These are phyloP conservation scores for Ellobium chinense DNA, from an alignment of 2,888 invertebrate genomes.

Conservation along the genomic window DNA sequence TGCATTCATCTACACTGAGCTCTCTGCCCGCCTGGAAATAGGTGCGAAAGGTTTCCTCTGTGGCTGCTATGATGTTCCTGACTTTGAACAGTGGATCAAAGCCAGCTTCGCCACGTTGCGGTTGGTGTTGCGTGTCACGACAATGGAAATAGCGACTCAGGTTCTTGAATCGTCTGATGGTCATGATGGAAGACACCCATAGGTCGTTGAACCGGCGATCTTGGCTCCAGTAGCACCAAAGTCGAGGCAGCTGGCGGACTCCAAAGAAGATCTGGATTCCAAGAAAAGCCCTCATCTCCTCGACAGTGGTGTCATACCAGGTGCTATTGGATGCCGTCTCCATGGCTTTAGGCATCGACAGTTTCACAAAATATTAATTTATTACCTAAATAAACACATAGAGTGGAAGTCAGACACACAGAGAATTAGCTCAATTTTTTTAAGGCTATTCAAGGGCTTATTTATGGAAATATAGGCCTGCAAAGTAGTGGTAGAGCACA, in stretches of 20 bases:
- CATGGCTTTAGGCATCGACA: not conserved
- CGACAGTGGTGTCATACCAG: constrained; percentile 23
- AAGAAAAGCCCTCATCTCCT: constrained; percentile 44
- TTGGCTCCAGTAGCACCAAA: too few species aligned
- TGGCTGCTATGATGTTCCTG: constrained; percentile 17
- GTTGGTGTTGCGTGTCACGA: not conserved
- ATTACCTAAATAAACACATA: not conserved
- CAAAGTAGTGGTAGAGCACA: not conserved
- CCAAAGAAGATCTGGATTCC: constrained; percentile 32
- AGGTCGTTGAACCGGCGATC: not conserved
- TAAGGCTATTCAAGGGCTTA: not conserved
- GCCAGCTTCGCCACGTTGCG: constrained; percentile 20
- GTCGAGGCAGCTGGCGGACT: not conserved
- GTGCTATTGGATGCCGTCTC: too few species aligned
- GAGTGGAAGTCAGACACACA: not conserved
- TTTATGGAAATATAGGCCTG: not conserved
- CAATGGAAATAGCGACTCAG: too few species aligned
- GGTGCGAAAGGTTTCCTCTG: not conserved
- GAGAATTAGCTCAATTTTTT: not conserved
- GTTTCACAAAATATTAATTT: not conserved
- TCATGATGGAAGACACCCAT: constrained; percentile 11
- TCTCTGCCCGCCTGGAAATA: constrained; percentile 35
- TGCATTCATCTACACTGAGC: constrained; percentile 47
- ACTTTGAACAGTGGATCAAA: constrained; percentile 48
- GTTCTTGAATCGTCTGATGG: constrained; percentile 2